phyloP scores from a whole-genome alignment of 2,113 vertebrate genomes.

The Heteronetta atricapilla region DNA sequence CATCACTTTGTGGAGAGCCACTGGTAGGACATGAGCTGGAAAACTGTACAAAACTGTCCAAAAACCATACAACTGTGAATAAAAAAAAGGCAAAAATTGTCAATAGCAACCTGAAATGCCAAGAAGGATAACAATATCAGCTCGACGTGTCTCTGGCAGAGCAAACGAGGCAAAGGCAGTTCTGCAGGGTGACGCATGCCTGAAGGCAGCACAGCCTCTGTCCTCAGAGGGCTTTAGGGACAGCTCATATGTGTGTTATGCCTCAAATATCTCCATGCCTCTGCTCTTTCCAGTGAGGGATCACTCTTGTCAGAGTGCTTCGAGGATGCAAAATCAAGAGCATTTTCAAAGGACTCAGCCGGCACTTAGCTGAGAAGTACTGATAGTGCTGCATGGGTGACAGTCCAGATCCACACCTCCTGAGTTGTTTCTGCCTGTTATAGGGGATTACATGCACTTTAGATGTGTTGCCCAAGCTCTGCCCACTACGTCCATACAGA shows the following conservation, averaged over 20 bases:
- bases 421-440: neutral
- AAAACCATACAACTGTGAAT: neutral
- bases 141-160: neutral
- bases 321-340: neutral
- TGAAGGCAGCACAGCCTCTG: neutral
- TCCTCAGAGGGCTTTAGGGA: neutral
- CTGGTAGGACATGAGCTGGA: neutral
- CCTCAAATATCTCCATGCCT: accelerated
- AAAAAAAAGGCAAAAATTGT: neutral
- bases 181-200: accelerated
- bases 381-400: neutral
- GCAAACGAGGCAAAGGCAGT: neutral
- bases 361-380: neutral
- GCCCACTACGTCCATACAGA: neutral
- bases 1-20: neutral
- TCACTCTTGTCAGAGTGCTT: neutral
- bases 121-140: neutral
- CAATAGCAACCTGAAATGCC: neutral
- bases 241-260: accelerated
- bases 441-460: neutral
- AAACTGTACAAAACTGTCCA: neutral
- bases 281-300: neutral
- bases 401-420: neutral
- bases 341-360: neutral
- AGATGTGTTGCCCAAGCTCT: neutral